phyloP scores from a whole-genome alignment of 35 echinoderm and acorn worm species.

The Heliocidaris tuberculata region DNA sequence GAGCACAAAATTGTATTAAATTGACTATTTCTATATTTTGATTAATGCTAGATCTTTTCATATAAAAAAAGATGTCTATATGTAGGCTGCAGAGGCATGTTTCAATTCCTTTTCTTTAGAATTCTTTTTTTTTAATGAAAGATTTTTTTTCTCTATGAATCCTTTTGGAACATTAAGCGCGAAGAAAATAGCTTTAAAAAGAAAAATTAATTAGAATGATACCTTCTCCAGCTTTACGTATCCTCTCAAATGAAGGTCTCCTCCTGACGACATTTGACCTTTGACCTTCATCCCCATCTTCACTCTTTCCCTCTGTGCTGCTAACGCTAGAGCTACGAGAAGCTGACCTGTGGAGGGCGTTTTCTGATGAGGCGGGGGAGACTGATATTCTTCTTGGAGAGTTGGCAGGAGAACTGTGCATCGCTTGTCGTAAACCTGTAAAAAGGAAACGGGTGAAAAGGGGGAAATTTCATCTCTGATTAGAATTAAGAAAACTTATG shows the following conservation, averaged over 20 bases:
- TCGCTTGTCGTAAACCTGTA: conserved; percentile 82
- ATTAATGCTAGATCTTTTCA: no score
- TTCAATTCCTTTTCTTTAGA: no score
- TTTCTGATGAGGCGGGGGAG: conserved; percentile 72
- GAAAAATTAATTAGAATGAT: no score
- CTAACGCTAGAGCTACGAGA: conserved; percentile 70
- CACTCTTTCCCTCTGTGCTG: conserved; percentile 63
- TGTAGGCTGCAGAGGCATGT: no score
- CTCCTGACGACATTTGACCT: conserved; percentile 72
- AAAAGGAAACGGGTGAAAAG: background rate
- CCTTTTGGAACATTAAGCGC: background rate
- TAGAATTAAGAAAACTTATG: background rate
- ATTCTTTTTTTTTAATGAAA: background rate
- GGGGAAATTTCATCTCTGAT: background rate
- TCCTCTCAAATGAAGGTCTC: conserved; percentile 84
- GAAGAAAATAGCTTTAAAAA: background rate
- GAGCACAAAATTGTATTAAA: background rate
- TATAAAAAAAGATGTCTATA: no score
- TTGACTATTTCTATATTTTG: background rate
- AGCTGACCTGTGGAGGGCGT: conserved; percentile 59
- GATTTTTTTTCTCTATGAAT: background rate
- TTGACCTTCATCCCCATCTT: conserved; percentile 55
- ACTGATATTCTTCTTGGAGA: conserved; percentile 66
- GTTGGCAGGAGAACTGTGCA: conserved; percentile 70
- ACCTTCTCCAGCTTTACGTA: conserved; percentile 62